Conservation (phyloP, 2,113 vertebrate species). For the Irena cyanogastra region DNA sequence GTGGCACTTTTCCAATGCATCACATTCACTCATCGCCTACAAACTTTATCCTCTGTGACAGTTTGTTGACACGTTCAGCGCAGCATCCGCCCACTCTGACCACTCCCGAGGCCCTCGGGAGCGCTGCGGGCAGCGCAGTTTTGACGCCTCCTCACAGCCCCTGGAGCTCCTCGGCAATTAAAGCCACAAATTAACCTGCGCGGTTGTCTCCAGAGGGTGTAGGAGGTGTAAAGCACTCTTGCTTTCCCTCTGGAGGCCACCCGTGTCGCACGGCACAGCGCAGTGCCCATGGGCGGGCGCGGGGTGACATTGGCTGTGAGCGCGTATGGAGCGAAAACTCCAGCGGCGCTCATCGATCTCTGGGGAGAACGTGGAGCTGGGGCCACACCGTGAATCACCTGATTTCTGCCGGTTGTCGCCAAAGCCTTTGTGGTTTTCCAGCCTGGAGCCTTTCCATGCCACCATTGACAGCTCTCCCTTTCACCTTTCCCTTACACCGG, state of each 20-base stretch:
- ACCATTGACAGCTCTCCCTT: background rate
- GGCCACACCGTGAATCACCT: background rate
- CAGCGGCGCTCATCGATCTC: background rate
- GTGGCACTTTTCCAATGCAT: background rate
- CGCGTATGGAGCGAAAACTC: rapidly evolving
- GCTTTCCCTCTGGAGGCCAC: background rate
- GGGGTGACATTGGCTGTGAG: background rate
- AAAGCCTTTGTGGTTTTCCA: background rate
- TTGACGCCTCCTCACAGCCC: background rate
- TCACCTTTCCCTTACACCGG: background rate
- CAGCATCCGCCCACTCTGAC: rapidly evolving
- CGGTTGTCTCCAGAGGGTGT: background rate
- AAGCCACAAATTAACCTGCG: background rate
- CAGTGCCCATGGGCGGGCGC: rapidly evolving
- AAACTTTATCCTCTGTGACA: background rate
- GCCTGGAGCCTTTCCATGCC: background rate
- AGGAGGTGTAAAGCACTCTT: background rate
- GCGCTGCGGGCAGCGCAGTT: rapidly evolving
- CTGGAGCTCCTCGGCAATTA: background rate
- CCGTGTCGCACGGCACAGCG: background rate
- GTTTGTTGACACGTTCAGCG: rapidly evolving
- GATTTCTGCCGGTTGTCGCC: background rate
- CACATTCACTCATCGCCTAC: background rate
- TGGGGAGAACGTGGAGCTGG: rapidly evolving
- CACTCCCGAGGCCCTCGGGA: background rate